Percentiles rank a stretch among this genome's conserved stretches.
phyloP scores from a whole-genome alignment of 2,888 invertebrate species.

The Epirrita christyi region DNA sequence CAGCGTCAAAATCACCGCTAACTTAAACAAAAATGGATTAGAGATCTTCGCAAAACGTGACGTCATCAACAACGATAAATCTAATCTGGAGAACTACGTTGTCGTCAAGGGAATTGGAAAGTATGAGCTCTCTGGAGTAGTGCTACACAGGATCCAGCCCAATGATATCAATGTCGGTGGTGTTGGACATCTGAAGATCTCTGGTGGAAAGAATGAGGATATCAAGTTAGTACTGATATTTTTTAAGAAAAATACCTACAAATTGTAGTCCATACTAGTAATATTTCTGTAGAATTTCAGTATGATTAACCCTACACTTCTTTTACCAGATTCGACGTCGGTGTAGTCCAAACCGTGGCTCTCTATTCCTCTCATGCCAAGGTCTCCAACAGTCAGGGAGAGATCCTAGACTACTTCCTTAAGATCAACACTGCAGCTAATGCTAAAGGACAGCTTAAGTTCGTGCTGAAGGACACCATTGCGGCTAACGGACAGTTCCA shows the following conservation, averaged over 20 bases:
- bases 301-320: not conserved
- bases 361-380: conserved; percentile 82
- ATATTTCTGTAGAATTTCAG: too few relatives aligned
- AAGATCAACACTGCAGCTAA: conserved; percentile 73
- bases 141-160: conserved; percentile 81
- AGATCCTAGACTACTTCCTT: conserved; percentile 83
- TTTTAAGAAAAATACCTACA: too few relatives aligned
- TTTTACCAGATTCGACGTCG: conserved; percentile 71
- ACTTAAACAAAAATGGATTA: conserved; percentile 60
- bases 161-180: conserved; percentile 85
- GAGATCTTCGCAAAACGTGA: conserved; percentile 84
- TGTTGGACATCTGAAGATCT: conserved; percentile 80
- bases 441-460: conserved; percentile 78
- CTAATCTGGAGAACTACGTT: conserved; percentile 86
- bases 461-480: conserved; percentile 86
- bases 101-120: conserved; percentile 85
- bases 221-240: conserved; percentile 76
- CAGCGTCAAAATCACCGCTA: conserved; percentile 61
- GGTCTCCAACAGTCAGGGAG: conserved; percentile 71
- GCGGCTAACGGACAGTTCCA: conserved; percentile 87
- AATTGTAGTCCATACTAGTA: too few relatives aligned
- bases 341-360: conserved; percentile 67
- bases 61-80: conserved; percentile 82
- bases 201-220: conserved; percentile 79
- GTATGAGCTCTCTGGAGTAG: conserved; percentile 85